Conservation (phyloP, 2,113 vertebrate species). For the Zonotrichia leucophrys region DNA sequence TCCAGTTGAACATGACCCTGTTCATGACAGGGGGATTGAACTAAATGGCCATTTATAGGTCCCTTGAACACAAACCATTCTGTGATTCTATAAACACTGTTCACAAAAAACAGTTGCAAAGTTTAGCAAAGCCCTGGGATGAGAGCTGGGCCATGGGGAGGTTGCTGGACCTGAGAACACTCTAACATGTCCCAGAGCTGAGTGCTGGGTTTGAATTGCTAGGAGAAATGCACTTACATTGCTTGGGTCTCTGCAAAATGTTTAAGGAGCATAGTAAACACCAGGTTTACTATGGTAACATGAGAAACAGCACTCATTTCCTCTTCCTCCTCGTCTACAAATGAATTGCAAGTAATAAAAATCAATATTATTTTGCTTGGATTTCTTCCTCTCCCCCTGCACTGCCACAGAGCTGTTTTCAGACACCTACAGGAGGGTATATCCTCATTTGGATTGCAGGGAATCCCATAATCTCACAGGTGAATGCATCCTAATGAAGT, state of each 20-base stretch:
- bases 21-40: background rate
- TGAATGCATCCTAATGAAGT: background rate
- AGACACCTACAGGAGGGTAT: background rate
- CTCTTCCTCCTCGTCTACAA: background rate
- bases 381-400: background rate
- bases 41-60: background rate
- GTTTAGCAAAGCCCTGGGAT: background rate
- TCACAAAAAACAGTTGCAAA: background rate
- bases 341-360: background rate
- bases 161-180: background rate
- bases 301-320: background rate
- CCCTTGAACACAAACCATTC: background rate
- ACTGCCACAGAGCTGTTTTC: background rate
- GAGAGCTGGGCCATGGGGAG: fast-evolving
- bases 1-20: background rate
- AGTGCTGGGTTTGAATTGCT: background rate
- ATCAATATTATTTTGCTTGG: background rate
- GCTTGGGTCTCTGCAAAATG: background rate
- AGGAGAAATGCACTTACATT: background rate
- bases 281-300: too few relatives aligned
- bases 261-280: background rate
- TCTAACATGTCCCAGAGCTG: background rate
- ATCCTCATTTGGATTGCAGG: background rate
- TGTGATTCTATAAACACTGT: background rate
- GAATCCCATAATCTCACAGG: background rate